A percentile compares a stretch with the other conserved stretches of the same genome.
Conservation (phyloP, 2,888 invertebrate species). For the Chaetogeoica ovagalla region DNA sequence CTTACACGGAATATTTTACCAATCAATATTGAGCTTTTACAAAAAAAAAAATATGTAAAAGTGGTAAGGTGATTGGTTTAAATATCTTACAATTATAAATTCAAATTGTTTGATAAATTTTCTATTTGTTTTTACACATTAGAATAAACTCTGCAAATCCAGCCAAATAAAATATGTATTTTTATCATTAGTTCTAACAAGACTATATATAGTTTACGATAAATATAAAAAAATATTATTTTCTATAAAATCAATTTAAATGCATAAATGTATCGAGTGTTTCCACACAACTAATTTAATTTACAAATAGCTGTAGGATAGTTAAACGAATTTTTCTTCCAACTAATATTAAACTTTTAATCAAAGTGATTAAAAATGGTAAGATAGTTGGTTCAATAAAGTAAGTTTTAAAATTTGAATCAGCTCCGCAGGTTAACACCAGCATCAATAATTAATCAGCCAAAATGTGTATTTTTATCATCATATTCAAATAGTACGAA, state of each 20-base stretch:
- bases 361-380: slow-evolving; percentile 28
- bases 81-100: not conserved
- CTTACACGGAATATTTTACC: slow-evolving; percentile 28
- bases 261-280: slow-evolving; percentile 27
- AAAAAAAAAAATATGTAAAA: not conserved
- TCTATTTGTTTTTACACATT: not conserved
- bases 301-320: slow-evolving; percentile 19
- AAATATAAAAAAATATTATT: not conserved
- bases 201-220: not conserved
- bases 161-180: slow-evolving; percentile 1
- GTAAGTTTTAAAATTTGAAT: not conserved
- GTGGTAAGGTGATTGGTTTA: not conserved
- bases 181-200: slow-evolving; percentile 15
- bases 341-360: slow-evolving; percentile 44
- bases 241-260: not conserved
- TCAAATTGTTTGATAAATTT: not conserved
- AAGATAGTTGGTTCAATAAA: slow-evolving; percentile 6
- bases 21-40: slow-evolving; percentile 36
- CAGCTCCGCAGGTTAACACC: slow-evolving; percentile 14
- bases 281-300: not conserved
- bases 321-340: slow-evolving; percentile 39
- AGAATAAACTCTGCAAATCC: slow-evolving; percentile 33
- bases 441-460: not conserved
- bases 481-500: not conserved
- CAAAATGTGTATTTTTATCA: slow-evolving; percentile 11